These are phyloP conservation scores for Drosophila auraria DNA, from an alignment of 1,140 invertebrate species.

Conservation along the genomic window DNA sequence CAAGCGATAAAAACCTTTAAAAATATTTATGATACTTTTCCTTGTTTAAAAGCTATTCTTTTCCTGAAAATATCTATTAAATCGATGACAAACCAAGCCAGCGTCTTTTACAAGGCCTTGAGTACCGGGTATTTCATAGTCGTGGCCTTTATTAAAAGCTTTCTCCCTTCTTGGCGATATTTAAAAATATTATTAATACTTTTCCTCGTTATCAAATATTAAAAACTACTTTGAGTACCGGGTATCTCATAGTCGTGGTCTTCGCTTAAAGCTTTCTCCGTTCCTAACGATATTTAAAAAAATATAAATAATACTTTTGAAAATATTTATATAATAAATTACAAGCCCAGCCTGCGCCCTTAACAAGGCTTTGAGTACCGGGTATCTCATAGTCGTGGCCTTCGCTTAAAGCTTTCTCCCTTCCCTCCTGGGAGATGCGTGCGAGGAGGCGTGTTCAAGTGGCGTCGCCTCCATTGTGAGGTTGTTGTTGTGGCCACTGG, in stretches of 20 bases:
- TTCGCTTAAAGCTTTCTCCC: neutral
- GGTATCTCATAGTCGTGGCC: slow-evolving; percentile 6
- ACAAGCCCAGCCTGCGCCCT: too few species aligned
- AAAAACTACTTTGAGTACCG: neutral
- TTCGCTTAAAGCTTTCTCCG: neutral
- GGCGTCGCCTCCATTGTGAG: slow-evolving; percentile 22
- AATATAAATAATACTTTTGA: too few species aligned
- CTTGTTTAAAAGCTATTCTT: neutral
- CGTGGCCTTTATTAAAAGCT: neutral
- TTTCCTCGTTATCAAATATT: too few species aligned
- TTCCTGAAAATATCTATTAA: neutral
- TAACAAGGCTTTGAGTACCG: neutral
- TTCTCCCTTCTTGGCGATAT: neutral
- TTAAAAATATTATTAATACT: too few species aligned
- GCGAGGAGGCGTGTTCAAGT: slow-evolving; percentile 42
- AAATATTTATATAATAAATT: too few species aligned
- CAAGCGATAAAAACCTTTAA: too few species aligned
- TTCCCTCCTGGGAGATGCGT: slow-evolving; percentile 15
- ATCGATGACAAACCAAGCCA: neutral
- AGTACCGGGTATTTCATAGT: slow-evolving; percentile 1
- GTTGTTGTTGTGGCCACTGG: slow-evolving; percentile 30
- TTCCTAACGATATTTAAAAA: too few species aligned
- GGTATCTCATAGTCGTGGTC: slow-evolving; percentile 5
- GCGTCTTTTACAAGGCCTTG: too few species aligned
- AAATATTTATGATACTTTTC: neutral